Evolutionary conservation across 2,113 vertebrate genomes (phyloP).

Genomic region (Microtus richardsoni): DNA sequence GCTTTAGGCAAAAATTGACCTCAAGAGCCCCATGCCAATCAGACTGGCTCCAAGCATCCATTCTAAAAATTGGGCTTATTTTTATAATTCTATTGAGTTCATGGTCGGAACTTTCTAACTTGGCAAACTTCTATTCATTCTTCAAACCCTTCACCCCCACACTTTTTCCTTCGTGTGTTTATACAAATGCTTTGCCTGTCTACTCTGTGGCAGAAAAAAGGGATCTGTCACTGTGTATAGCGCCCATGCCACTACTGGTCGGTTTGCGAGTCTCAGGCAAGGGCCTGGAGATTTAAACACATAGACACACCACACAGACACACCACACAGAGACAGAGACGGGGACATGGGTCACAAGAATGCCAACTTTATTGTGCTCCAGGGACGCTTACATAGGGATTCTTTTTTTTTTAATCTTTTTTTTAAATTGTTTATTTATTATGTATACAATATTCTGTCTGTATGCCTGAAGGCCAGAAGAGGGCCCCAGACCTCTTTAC

Average conservation of each 20-base stretch:
- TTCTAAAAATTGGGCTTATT: neutral
- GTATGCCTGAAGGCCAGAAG: no score
- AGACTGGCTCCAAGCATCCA: neutral
- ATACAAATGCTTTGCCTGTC: neutral
- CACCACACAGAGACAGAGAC: no score
- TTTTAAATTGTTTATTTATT: no score
- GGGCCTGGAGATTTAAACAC: no score
- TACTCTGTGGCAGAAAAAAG: neutral
- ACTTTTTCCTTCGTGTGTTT: neutral
- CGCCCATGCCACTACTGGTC: no score
- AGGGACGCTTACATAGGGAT: no score
- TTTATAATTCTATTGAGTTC: neutral
- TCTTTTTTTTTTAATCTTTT: neutral
- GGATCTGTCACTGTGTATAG: neutral
- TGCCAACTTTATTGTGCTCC: no score
- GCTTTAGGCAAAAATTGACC: constrained; percentile 81
- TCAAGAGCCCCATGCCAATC: constrained; percentile 75
- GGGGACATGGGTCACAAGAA: no score
- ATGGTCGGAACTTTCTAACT: neutral
- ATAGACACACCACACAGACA: no score
- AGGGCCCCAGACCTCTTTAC: no score
- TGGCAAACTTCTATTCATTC: neutral
- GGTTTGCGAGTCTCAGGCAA: no score
- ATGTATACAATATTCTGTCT: no score
- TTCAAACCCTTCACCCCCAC: neutral